A percentile compares a stretch with the other conserved stretches of the same genome.
These are phyloP conservation scores for Cosmia trapezina DNA, from an alignment of 2,888 invertebrate species.

Conservation along the genomic window DNA sequence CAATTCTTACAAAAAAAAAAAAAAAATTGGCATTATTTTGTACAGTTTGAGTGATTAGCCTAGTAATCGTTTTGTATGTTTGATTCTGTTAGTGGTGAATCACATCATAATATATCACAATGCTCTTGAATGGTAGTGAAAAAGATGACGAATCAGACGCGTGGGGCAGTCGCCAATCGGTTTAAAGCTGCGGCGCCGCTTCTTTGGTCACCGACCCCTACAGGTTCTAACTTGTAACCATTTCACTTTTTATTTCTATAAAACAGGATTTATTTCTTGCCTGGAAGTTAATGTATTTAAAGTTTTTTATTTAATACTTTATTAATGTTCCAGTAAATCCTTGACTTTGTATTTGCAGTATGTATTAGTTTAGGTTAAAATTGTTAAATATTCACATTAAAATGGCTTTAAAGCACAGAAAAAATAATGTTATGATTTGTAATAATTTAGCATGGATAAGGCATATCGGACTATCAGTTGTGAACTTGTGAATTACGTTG, in stretches of 20 bases:
- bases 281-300: conserved; percentile 6
- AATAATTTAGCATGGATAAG: background rate
- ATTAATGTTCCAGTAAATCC: too few relatives aligned
- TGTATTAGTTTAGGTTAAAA: background rate
- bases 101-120: conserved; percentile 61
- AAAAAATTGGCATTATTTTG: background rate
- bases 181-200: conserved; percentile 67
- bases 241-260: conserved; percentile 86
- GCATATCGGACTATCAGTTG: background rate
- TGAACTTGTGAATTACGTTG: background rate
- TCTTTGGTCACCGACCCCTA: conserved; percentile 86
- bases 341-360: background rate
- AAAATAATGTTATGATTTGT: background rate
- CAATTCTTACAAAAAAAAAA: background rate
- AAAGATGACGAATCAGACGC: conserved; percentile 84
- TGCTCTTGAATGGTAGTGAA: conserved; percentile 74
- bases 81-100: conserved; percentile 64
- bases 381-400: background rate
- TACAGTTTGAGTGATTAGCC: background rate
- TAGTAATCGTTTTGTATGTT: conserved; percentile 15
- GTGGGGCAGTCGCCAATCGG: conserved; percentile 80
- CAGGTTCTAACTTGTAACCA: conserved; percentile 88
- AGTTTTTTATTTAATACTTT: too few relatives aligned
- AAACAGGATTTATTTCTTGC: conserved; percentile 53
- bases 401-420: background rate